Conservation (phyloP, 2,888 invertebrate species). For the Lissocephala sabroskyi region DNA sequence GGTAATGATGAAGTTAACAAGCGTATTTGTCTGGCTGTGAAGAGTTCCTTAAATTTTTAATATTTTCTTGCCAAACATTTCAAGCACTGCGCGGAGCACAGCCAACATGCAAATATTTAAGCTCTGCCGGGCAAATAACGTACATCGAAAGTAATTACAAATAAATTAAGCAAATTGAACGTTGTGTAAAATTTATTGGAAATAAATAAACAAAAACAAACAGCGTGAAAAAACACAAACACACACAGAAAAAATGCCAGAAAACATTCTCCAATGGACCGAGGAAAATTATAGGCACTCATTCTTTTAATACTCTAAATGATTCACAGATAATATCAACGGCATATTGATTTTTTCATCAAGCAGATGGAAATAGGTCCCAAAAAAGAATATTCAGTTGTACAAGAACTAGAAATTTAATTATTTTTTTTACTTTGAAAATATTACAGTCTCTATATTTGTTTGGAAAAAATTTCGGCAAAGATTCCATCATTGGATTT, state of each 20-base stretch:
- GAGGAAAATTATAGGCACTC: conserved; percentile 35
- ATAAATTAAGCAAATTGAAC: conserved; percentile 53
- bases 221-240: no score
- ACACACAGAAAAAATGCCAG: conserved; percentile 16
- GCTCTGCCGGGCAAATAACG: neutral
- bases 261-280: conserved; percentile 34
- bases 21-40: conserved; percentile 48
- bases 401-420: neutral
- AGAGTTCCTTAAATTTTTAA: conserved; percentile 51
- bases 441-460: no score
- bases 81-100: neutral
- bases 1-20: conserved; percentile 65
- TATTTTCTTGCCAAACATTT: conserved; percentile 33
- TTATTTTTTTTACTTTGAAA: no score
- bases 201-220: conserved; percentile 19
- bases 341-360: no score
- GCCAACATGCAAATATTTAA: conserved; percentile 38
- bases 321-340: no score
- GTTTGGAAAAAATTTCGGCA: no score
- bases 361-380: no score
- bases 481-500: no score
- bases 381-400: no score
- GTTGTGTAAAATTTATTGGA: conserved; percentile 9
- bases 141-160: conserved; percentile 44
- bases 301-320: no score